These are phyloP conservation scores for Erethizon dorsatum DNA, from an alignment of 2,797 vertebrate genomes.

Conservation along the genomic window DNA sequence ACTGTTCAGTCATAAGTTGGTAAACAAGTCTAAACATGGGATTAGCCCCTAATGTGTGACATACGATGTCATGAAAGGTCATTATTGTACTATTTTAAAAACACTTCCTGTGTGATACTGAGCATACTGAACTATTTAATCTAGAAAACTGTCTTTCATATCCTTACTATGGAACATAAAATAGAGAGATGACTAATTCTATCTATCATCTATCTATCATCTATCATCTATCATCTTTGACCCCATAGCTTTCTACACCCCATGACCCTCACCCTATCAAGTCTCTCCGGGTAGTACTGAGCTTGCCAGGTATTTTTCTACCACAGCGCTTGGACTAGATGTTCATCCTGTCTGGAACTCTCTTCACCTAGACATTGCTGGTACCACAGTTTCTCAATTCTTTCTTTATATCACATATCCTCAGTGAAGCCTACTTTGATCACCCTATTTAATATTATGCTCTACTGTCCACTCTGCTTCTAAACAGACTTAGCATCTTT, in stretches of 20 bases:
- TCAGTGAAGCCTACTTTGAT: not conserved
- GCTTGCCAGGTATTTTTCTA: not conserved
- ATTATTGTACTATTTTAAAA: constrained; percentile 48
- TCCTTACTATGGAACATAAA: not conserved
- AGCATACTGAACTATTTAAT: not conserved
- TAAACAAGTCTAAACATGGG: not conserved
- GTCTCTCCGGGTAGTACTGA: not conserved
- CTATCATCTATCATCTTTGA: not conserved
- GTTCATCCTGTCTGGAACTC: not conserved
- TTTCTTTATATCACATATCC: not conserved
- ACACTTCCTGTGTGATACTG: not conserved
- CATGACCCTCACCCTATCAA: not conserved
- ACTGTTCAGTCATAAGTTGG: not conserved
- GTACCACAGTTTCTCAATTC: not conserved
- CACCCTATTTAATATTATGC: not conserved
- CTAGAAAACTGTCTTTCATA: not conserved
- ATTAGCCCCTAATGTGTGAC: not conserved
- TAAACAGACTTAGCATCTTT: not conserved
- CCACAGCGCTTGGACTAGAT: not conserved
- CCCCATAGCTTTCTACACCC: not conserved
- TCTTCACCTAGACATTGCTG: not conserved
- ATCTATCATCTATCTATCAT: not conserved
- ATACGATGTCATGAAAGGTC: not conserved
- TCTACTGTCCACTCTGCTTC: not conserved
- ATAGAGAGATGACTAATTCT: not conserved